These are phyloP conservation scores for Hippocampus guttulatus DNA, from an alignment of 2,113 vertebrate species.

Conservation along the genomic window DNA sequence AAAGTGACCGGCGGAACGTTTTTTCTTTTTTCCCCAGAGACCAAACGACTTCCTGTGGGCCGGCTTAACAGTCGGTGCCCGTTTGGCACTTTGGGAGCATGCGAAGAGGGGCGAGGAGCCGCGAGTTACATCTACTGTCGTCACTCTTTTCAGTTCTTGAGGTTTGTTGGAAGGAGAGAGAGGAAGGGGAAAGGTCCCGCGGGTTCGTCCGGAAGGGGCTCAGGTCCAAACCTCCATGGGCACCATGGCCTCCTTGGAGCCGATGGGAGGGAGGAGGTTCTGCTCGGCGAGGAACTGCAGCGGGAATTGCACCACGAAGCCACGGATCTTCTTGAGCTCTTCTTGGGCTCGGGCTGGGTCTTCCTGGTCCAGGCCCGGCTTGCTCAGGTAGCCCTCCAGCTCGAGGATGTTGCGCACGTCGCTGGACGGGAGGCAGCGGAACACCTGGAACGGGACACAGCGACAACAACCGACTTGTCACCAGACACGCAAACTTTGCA, in stretches of 20 bases:
- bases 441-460: constrained; percentile 75
- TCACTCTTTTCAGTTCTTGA: not conserved
- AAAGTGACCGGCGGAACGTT: too few species aligned
- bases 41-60: too few species aligned
- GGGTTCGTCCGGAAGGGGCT: constrained; percentile 19
- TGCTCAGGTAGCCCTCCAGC: constrained; percentile 80
- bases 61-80: too few species aligned
- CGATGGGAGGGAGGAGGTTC: constrained; percentile 86
- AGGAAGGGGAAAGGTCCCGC: not conserved
- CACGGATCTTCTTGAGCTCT: constrained; percentile 89
- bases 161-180: not conserved
- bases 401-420: constrained; percentile 83
- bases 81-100: too few species aligned
- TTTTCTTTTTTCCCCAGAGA: too few species aligned
- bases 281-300: constrained; percentile 87
- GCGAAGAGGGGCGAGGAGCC: too few species aligned
- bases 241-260: constrained; percentile 93
- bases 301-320: constrained; percentile 93
- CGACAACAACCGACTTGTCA: not conserved
- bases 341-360: constrained; percentile 81
- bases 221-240: constrained; percentile 97
- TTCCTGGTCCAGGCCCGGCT: constrained; percentile 76
- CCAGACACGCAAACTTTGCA: too few species aligned
- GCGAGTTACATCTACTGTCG: not conserved
- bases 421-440: constrained; percentile 91